Conservation (phyloP, 2,888 invertebrate species). For the Morpho achilles region DNA sequence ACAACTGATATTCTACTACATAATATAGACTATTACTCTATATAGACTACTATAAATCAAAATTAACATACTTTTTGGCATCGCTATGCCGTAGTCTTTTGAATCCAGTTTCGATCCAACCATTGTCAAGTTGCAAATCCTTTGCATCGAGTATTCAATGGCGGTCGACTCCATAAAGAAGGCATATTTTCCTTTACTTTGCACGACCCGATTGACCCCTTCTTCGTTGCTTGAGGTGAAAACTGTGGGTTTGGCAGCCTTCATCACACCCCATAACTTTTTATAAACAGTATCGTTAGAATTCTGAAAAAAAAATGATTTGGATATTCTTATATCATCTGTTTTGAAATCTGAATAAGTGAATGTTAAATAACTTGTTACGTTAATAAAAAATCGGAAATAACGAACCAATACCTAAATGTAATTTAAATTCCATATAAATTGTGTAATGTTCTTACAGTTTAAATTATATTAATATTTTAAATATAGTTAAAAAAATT, state of each 20-base stretch:
- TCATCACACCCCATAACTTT: slow-evolving; percentile 95
- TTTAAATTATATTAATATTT: too few relatives aligned
- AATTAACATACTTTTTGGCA: slow-evolving; percentile 85
- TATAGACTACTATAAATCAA: not conserved
- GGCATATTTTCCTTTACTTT: slow-evolving; percentile 88
- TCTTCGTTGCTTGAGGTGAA: slow-evolving; percentile 89
- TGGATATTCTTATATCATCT: too few relatives aligned
- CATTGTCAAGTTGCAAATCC: slow-evolving; percentile 88
- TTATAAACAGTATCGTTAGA: slow-evolving; percentile 92
- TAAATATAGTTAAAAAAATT: too few relatives aligned
- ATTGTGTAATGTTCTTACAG: too few relatives aligned
- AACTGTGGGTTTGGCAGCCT: slow-evolving; percentile 87
- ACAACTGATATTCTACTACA: too few relatives aligned
- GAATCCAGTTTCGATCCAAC: slow-evolving; percentile 90
- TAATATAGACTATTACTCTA: too few relatives aligned
- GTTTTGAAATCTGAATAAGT: too few relatives aligned
- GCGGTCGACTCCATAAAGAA: slow-evolving; percentile 98
- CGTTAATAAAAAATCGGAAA: too few relatives aligned
- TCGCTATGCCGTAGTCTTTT: slow-evolving; percentile 90
- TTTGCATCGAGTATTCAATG: slow-evolving; percentile 92
- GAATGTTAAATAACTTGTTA: too few relatives aligned
- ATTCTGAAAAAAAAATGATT: slow-evolving; percentile 67
- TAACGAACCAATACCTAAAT: too few relatives aligned
- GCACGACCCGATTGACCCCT: slow-evolving; percentile 89
- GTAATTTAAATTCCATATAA: too few relatives aligned